Conservation (phyloP, 2,797 vertebrate genomes). For the Manis crassicaudata region DNA sequence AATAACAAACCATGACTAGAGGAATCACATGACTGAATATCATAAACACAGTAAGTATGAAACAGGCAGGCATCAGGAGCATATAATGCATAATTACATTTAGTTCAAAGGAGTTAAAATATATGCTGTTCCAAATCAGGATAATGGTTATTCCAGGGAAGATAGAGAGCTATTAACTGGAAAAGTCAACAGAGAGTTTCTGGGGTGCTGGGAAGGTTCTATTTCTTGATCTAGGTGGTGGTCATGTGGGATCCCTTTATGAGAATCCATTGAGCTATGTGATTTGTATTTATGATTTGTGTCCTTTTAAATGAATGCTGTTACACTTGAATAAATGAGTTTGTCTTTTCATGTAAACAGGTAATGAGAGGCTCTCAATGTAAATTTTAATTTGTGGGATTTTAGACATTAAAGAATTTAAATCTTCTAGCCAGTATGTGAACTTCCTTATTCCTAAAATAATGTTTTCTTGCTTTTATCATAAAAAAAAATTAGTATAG, state of each 20-base stretch:
- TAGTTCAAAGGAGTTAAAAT: not conserved
- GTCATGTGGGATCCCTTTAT: not conserved
- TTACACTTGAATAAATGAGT: not conserved
- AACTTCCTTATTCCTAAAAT: not conserved
- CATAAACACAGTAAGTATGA: not conserved
- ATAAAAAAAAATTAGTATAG: not conserved
- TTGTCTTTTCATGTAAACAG: not conserved
- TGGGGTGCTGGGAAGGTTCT: not conserved
- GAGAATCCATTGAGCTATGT: not conserved
- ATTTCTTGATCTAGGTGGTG: not conserved
- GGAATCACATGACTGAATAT: not conserved
- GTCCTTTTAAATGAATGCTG: not conserved
- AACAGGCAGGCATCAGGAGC: not conserved
- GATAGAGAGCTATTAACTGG: not conserved
- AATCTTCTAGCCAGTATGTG: not conserved
- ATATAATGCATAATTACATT: not conserved
- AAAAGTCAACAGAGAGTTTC: not conserved
- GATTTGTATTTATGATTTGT: not conserved
- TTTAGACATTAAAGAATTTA: slow-evolving; percentile 17
- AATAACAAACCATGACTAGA: not conserved
- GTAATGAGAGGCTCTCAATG: not conserved
- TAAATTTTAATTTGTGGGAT: not conserved
- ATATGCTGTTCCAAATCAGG: not conserved
- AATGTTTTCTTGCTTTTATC: not conserved
- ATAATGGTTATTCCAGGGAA: not conserved